A percentile compares a stretch with the other conserved stretches of the same genome.
Evolutionary conservation across 2,888 invertebrate genomes (phyloP).

Genomic region (Tolmerus cingulatus): DNA sequence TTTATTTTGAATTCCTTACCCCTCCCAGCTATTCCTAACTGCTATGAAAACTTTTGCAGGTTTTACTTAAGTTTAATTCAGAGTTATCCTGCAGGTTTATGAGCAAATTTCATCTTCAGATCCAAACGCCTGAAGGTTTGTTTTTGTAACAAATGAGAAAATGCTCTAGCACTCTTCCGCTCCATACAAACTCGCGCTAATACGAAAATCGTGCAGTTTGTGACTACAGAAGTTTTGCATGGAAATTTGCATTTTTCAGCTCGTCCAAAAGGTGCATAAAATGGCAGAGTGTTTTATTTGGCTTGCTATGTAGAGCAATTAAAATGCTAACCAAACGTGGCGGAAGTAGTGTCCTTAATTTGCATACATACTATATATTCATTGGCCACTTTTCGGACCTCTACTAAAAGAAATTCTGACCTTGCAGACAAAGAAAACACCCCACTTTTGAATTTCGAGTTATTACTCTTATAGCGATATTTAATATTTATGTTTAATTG

Average conservation of each 20-base stretch:
- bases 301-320: background rate
- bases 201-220: background rate
- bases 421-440: no score
- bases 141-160: background rate
- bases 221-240: background rate
- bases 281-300: background rate
- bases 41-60: background rate
- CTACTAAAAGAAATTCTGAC: background rate
- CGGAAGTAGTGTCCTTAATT: background rate
- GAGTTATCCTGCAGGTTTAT: background rate
- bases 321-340: background rate
- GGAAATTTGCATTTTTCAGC: background rate
- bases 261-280: background rate
- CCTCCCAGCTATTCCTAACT: background rate
- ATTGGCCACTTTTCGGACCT: background rate
- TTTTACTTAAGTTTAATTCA: slow-evolving; percentile 38
- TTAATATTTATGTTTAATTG: no score
- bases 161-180: background rate
- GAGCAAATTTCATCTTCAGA: background rate
- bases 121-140: background rate
- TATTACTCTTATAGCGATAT: no score
- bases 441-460: no score
- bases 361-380: background rate
- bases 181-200: background rate
- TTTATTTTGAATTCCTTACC: background rate